Conservation (phyloP, 1,140 invertebrate species). For the Caenorhabditis elegans region DNA sequence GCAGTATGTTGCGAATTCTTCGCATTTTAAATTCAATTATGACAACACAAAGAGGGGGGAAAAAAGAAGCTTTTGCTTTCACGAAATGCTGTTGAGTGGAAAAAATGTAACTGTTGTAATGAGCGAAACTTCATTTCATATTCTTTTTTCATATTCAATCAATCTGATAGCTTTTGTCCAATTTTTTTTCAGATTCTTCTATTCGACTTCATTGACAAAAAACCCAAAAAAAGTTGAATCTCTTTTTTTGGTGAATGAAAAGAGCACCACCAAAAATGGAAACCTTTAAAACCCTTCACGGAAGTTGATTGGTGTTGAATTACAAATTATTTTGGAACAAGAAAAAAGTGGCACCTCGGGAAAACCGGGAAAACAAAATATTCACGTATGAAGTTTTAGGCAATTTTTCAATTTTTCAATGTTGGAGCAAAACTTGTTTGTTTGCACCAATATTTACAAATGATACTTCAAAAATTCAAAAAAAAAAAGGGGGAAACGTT, state of each 20-base stretch:
- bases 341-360: neutral
- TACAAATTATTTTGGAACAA: neutral
- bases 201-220: too few relatives aligned
- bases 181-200: neutral
- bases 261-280: neutral
- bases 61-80: neutral
- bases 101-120: neutral
- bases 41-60: neutral
- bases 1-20: slow-evolving; percentile 11
- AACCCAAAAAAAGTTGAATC: too few relatives aligned
- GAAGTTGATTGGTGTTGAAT: slow-evolving; percentile 28
- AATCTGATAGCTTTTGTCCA: neutral
- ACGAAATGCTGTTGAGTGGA: neutral
- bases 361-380: neutral
- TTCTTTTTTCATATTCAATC: neutral
- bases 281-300: neutral
- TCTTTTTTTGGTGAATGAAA: neutral
- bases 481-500: too few relatives aligned
- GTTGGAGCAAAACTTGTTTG: too few relatives aligned
- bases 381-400: too few relatives aligned
- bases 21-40: slow-evolving; percentile 30
- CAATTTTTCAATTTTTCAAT: too few relatives aligned
- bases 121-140: neutral
- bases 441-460: too few relatives aligned
- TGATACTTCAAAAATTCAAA: too few relatives aligned